A percentile compares a stretch with the other conserved stretches of the same genome.
Evolutionary conservation across 2,113 vertebrate species (phyloP).

Genomic region (Pimephales promelas): DNA sequence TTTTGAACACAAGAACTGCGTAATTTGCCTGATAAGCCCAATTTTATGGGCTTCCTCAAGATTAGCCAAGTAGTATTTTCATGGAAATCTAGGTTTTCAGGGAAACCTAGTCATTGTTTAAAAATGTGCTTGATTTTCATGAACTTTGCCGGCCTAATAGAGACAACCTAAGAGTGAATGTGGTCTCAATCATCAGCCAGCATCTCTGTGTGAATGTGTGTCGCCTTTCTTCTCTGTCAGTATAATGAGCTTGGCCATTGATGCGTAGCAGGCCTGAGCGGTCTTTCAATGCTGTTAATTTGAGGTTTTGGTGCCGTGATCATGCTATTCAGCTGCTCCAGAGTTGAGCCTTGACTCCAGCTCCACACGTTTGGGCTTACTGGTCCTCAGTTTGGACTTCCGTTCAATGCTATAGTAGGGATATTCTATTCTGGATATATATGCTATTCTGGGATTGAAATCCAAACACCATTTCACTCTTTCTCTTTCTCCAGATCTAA

Average conservation of each 20-base stretch:
- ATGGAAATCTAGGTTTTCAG: not conserved
- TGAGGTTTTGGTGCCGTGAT: slow-evolving; percentile 26
- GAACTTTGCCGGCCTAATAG: slow-evolving; percentile 18
- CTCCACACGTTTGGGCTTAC: not conserved
- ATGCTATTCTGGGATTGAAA: slow-evolving; percentile 51
- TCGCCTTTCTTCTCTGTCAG: not conserved
- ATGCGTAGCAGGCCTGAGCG: slow-evolving; percentile 23
- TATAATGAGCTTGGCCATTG: slow-evolving; percentile 32
- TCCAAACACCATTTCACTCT: slow-evolving; percentile 38
- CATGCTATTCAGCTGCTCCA: not conserved
- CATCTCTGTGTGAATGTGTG: not conserved
- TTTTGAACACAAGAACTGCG: not conserved
- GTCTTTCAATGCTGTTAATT: slow-evolving; percentile 48
- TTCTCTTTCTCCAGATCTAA: not conserved
- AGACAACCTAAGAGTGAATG: slow-evolving; percentile 14
- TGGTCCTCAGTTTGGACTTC: not conserved
- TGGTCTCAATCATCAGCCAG: slow-evolving; percentile 9
- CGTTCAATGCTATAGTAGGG: not conserved
- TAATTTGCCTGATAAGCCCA: not conserved
- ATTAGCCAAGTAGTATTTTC: not conserved
- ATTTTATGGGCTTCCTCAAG: not conserved
- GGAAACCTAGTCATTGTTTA: not conserved
- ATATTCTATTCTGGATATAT: too few species aligned
- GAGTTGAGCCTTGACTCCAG: not conserved
- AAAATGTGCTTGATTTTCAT: not conserved